phyloP scores from a whole-genome alignment of 1,140 invertebrate species.

The Drosophila neocordata region DNA sequence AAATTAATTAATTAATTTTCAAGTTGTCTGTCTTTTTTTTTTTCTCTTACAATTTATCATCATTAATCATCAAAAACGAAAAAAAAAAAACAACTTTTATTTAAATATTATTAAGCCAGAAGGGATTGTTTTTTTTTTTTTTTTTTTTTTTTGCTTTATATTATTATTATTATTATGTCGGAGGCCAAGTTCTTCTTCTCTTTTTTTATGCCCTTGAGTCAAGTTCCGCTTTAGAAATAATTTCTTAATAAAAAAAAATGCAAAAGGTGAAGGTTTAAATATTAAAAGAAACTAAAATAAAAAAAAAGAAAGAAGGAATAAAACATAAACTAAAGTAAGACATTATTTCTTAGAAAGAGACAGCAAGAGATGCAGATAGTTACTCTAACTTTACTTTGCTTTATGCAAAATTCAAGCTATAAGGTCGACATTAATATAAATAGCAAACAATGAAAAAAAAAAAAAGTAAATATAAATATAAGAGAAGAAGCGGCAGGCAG shows the following conservation, averaged over 20 bases:
- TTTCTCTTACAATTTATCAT: constrained; percentile 29
- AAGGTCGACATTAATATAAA: constrained; percentile 49
- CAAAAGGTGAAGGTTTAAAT: constrained; percentile 1
- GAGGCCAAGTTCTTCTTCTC: not conserved
- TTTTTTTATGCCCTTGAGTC: not conserved
- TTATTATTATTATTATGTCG: not conserved
- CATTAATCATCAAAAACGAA: constrained; percentile 28
- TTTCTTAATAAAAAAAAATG: too few species aligned
- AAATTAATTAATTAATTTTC: constrained; percentile 7
- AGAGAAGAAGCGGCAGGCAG: too few species aligned
- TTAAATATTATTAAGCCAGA: not conserved
- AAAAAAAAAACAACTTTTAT: not conserved
- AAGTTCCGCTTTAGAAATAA: not conserved
- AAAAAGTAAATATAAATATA: too few species aligned
- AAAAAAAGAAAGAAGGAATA: not conserved
- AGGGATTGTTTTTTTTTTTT: not conserved
- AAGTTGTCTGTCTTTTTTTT: not conserved
- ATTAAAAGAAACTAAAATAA: not conserved
- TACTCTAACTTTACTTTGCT: not conserved
- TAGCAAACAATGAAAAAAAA: constrained; percentile 38
- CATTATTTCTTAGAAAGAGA: not conserved
- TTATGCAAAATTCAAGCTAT: constrained; percentile 8
- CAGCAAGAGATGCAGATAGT: too few species aligned
- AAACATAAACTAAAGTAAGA: not conserved
- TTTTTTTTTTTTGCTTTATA: too few species aligned